Evolutionary conservation across 2,888 invertebrate species (phyloP).

Genomic region (Diploptera punctata): DNA sequence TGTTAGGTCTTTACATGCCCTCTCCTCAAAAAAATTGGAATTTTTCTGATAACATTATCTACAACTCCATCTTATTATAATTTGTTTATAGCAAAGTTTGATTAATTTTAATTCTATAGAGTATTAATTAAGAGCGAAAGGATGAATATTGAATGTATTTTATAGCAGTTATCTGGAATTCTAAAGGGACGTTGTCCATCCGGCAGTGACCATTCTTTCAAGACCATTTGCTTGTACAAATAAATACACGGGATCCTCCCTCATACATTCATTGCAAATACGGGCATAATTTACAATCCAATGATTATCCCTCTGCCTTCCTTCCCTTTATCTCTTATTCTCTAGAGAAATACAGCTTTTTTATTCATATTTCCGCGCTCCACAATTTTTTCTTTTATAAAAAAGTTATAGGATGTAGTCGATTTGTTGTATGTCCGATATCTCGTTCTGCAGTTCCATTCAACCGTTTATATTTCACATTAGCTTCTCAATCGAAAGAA

Average conservation of each 20-base stretch:
- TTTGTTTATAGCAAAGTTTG: too few species aligned
- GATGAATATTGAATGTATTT: too few species aligned
- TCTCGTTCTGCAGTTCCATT: slow-evolving; percentile 17
- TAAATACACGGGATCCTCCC: slow-evolving; percentile 3
- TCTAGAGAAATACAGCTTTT: slow-evolving; percentile 16
- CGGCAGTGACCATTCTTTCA: slow-evolving; percentile 7
- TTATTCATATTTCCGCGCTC: neutral
- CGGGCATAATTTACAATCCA: slow-evolving; percentile 21
- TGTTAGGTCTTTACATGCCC: too few species aligned
- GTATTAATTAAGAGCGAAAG: too few species aligned
- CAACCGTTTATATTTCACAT: slow-evolving; percentile 26
- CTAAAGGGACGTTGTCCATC: neutral
- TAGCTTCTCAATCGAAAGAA: slow-evolving; percentile 25
- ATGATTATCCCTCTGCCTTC: slow-evolving; percentile 15
- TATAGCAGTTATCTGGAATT: too few species aligned
- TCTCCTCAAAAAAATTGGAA: too few species aligned
- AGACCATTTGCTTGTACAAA: slow-evolving; percentile 7
- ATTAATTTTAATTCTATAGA: too few species aligned
- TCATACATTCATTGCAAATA: slow-evolving; percentile 19
- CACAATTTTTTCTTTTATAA: neutral
- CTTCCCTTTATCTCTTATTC: slow-evolving; percentile 1
- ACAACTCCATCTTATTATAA: too few species aligned
- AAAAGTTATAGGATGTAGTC: slow-evolving; percentile 6
- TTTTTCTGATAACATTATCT: too few species aligned
- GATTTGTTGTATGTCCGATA: slow-evolving; percentile 24